Evolutionary conservation across 2,888 invertebrate genomes (phyloP).

Genomic region (Eledone cirrhosa): DNA sequence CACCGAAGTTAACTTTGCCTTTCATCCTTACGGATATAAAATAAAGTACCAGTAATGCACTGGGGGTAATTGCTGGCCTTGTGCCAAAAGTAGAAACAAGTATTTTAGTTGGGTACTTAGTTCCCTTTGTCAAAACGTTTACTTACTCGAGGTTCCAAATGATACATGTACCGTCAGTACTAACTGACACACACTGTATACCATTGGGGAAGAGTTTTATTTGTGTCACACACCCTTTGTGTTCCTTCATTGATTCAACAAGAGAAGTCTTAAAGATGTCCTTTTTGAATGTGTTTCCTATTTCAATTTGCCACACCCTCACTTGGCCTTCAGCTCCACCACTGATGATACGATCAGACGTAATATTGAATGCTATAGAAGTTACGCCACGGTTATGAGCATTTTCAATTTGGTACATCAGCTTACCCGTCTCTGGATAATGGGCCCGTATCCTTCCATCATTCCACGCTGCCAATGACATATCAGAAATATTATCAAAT

Average conservation of each 20-base stretch:
- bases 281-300: slow-evolving; percentile 39
- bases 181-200: slow-evolving; percentile 86
- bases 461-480: slow-evolving; percentile 66
- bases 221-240: slow-evolving; percentile 86
- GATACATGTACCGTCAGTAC: slow-evolving; percentile 91
- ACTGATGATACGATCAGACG: slow-evolving; percentile 78
- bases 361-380: slow-evolving; percentile 79
- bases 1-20: too few species aligned
- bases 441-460: slow-evolving; percentile 68
- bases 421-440: slow-evolving; percentile 75
- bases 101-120: too few species aligned
- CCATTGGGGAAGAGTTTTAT: slow-evolving; percentile 81
- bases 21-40: too few species aligned
- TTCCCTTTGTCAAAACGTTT: not conserved
- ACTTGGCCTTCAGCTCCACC: slow-evolving; percentile 91
- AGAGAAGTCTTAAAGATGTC: slow-evolving; percentile 38
- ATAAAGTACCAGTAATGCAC: too few species aligned
- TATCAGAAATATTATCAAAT: too few species aligned
- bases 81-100: too few species aligned
- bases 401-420: slow-evolving; percentile 84
- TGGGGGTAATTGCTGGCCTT: too few species aligned
- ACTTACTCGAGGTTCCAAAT: slow-evolving; percentile 87
- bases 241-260: slow-evolving; percentile 78
- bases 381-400: slow-evolving; percentile 91
- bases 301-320: slow-evolving; percentile 57